phyloP scores from a whole-genome alignment of 1,140 invertebrate species.

The Leptinotarsa defecta region DNA sequence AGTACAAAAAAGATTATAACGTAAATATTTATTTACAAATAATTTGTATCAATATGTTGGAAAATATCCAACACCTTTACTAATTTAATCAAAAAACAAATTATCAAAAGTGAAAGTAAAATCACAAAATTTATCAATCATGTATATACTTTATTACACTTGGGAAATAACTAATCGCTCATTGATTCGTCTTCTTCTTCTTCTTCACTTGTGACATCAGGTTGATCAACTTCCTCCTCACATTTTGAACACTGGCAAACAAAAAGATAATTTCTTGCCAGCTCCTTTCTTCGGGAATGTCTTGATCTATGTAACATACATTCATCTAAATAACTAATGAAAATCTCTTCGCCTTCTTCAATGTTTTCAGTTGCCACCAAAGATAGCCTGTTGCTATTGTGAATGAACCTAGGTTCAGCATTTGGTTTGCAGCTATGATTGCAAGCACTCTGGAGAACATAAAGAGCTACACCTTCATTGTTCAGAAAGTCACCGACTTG shows the following conservation, averaged over 20 bases:
- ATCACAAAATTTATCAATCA: not conserved
- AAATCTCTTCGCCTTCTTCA: conserved; percentile 83
- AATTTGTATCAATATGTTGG: too few relatives aligned
- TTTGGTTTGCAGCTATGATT: conserved; percentile 95
- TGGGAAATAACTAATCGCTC: conserved; percentile 55
- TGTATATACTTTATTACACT: not conserved
- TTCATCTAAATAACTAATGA: conserved; percentile 89
- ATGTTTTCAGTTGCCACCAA: conserved; percentile 79
- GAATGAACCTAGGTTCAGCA: conserved; percentile 81
- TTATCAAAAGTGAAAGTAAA: too few relatives aligned
- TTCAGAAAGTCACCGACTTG: conserved; percentile 88
- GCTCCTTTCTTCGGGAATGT: conserved; percentile 82
- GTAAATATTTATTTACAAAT: too few relatives aligned
- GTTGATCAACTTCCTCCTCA: conserved; percentile 70
- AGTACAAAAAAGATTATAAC: too few relatives aligned
- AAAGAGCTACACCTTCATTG: conserved; percentile 92
- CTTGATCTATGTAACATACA: conserved; percentile 79
- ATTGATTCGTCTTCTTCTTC: conserved; percentile 66
- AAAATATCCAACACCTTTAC: too few relatives aligned
- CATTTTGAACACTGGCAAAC: conserved; percentile 83
- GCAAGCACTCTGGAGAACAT: conserved; percentile 79
- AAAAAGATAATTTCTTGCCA: conserved; percentile 86
- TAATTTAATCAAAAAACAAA: too few relatives aligned
- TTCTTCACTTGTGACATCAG: conserved; percentile 79
- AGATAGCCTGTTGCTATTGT: conserved; percentile 78